Evolutionary conservation across 2,113 vertebrate genomes (phyloP).

Genomic region (Mobula hypostoma): DNA sequence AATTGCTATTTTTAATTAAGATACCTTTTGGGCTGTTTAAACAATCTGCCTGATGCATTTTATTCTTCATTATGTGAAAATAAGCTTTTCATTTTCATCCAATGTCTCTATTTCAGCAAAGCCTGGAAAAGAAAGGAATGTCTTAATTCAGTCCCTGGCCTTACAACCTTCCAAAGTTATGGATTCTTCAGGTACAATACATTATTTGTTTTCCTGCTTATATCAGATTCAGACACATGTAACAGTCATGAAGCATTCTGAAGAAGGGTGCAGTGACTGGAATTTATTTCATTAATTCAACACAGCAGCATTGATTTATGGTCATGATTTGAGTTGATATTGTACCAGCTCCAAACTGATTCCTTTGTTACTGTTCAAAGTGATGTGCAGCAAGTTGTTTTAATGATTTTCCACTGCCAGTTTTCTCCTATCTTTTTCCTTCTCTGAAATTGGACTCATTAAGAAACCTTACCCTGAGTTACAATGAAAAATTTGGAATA

Average conservation of each 20-base stretch:
- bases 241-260: neutral
- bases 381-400: neutral
- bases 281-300: neutral
- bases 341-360: neutral
- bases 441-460: neutral
- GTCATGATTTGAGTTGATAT: neutral
- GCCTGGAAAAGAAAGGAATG: neutral
- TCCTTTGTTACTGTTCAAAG: neutral
- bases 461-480: neutral
- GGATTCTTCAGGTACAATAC: neutral
- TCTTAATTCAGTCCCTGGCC: neutral
- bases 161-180: neutral
- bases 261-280: neutral
- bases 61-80: neutral
- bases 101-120: neutral
- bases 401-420: neutral
- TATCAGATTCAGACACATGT: neutral
- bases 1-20: neutral
- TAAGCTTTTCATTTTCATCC: neutral
- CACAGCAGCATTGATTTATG: neutral
- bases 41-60: too few species aligned
- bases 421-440: neutral
- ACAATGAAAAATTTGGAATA: neutral
- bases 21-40: neutral
- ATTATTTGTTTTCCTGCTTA: neutral